A percentile compares a stretch with the other conserved stretches of the same genome.
phyloP scores from a whole-genome alignment of 2,797 vertebrate species.

The Dallia pectoralis region DNA sequence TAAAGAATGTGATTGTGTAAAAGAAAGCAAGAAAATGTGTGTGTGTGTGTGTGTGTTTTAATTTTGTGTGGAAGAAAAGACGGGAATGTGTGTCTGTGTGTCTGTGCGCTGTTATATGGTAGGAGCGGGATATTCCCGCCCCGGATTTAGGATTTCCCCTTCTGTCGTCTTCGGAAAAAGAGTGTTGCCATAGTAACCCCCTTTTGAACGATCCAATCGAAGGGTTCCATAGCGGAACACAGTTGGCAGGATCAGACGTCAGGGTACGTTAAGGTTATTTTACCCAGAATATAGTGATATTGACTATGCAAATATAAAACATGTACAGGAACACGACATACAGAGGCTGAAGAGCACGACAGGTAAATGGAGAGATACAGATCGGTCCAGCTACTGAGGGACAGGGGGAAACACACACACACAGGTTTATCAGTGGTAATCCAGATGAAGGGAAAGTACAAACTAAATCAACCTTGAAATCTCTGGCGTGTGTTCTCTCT shows the following conservation, averaged over 20 bases:
- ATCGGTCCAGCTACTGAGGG: too few relatives aligned
- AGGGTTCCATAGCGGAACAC: neutral
- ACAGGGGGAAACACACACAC: too few relatives aligned
- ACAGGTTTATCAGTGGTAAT: too few relatives aligned
- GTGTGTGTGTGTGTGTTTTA: neutral
- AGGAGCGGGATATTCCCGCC: neutral
- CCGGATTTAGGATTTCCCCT: neutral
- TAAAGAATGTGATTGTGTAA: neutral
- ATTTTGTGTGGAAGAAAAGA: neutral
- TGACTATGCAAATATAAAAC: neutral
- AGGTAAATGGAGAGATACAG: too few relatives aligned
- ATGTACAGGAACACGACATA: too few relatives aligned
- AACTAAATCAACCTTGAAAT: too few relatives aligned
- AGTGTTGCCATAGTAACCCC: constrained; percentile 5
- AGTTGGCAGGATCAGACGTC: neutral
- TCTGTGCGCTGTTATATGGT: neutral
- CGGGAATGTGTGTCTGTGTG: neutral
- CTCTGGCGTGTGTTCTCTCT: too few relatives aligned
- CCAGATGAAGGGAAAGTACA: too few relatives aligned
- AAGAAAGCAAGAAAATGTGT: neutral
- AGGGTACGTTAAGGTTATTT: neutral
- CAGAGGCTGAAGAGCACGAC: too few relatives aligned
- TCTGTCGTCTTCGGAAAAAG: neutral
- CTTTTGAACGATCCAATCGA: neutral
- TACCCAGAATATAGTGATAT: neutral